Percentiles rank a stretch among this genome's conserved stretches.
Conservation (phyloP, 92 coral and sea anemone genomes). For the Phenganax stokvisi region DNA sequence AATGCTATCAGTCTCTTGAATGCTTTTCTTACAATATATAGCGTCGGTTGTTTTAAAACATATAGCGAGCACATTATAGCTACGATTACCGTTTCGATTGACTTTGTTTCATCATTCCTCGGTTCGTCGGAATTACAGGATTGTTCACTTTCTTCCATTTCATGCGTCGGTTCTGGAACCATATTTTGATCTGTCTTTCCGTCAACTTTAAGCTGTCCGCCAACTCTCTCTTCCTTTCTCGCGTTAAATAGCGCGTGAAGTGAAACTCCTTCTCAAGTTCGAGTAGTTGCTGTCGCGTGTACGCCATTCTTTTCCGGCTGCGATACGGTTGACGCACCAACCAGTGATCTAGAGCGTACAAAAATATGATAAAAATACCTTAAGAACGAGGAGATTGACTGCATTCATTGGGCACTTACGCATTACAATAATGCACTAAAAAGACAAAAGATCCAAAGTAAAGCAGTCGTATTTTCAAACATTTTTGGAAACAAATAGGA, state of each 20-base stretch:
- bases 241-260: conserved; percentile 91
- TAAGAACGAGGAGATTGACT: background rate
- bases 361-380: background rate
- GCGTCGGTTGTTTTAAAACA: background rate
- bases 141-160: conserved; percentile 99
- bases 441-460: background rate
- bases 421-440: background rate
- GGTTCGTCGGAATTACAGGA: conserved; percentile 93
- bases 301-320: conserved; percentile 90
- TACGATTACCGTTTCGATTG: conserved; percentile 37
- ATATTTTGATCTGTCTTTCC: conserved; percentile 94
- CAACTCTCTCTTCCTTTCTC: conserved; percentile 89
- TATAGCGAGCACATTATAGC: conserved; percentile 12
- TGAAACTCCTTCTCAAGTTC: conserved; percentile 98
- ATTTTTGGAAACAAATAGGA: conserved; percentile 4
- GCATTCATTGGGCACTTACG: background rate
- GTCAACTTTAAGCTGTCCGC: conserved; percentile 77
- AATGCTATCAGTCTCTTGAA: background rate
- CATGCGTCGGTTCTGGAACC: conserved; percentile 99
- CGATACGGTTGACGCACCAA: conserved; percentile 91
- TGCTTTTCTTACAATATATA: background rate
- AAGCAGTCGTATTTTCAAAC: background rate
- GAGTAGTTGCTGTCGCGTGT: conserved; percentile 81
- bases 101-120: conserved; percentile 70
- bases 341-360: conserved; percentile 49